These are phyloP conservation scores for Poecilus cupreus DNA, from an alignment of 2,888 invertebrate genomes.

Conservation along the genomic window DNA sequence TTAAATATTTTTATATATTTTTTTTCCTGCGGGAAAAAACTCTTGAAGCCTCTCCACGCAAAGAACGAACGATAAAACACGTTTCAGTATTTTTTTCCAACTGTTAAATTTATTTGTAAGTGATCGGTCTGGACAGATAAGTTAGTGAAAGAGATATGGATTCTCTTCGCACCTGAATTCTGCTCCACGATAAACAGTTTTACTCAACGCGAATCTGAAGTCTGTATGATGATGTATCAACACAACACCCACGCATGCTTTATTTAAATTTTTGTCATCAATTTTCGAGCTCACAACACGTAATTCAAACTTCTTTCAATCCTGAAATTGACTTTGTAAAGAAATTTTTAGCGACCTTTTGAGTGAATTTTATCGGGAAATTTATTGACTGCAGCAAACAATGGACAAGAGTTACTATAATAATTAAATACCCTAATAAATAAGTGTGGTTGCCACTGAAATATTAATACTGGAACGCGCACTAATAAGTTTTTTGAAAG, in stretches of 20 bases:
- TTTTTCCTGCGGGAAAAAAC: too few species aligned
- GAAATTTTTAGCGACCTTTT: background rate
- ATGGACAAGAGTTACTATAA: too few species aligned
- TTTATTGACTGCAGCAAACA: background rate
- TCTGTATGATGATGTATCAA: background rate
- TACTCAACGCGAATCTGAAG: background rate
- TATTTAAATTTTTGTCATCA: conserved; percentile 13
- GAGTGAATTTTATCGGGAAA: too few species aligned
- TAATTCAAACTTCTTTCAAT: background rate
- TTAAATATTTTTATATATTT: background rate
- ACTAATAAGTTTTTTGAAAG: too few species aligned
- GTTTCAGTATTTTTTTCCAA: background rate
- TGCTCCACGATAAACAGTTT: background rate
- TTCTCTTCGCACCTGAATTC: background rate
- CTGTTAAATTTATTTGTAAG: background rate
- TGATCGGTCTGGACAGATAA: background rate
- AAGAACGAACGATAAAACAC: background rate
- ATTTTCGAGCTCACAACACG: background rate
- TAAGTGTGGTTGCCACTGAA: too few species aligned
- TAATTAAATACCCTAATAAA: too few species aligned
- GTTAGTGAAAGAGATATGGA: background rate
- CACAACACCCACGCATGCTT: background rate
- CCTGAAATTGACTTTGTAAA: background rate
- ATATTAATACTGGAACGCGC: too few species aligned
- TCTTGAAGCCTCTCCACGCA: background rate